These are phyloP conservation scores for Acleris laterana DNA, from an alignment of 2,888 invertebrate genomes.

Conservation along the genomic window DNA sequence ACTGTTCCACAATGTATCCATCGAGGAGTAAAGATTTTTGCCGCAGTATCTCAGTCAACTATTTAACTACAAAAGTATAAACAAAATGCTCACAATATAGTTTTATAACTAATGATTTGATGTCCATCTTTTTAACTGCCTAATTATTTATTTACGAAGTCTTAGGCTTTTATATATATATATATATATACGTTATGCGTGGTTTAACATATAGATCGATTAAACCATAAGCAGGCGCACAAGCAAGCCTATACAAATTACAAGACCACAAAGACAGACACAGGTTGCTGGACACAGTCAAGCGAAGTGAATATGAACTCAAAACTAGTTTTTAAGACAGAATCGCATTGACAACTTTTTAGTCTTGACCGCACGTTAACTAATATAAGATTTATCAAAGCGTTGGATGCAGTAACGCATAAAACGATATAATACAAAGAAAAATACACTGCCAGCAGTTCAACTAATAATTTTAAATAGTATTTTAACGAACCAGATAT, in stretches of 20 bases:
- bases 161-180: not conserved
- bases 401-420: conserved; percentile 6
- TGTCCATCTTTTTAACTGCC: not conserved
- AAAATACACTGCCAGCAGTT: conserved; percentile 27
- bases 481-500: not conserved
- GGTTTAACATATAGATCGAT: no score
- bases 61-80: conserved; percentile 15
- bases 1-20: no score
- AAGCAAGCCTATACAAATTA: no score
- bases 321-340: no score
- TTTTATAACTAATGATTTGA: not conserved
- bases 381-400: not conserved
- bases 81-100: conserved; percentile 29
- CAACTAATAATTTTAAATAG: not conserved
- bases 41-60: conserved; percentile 7
- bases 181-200: not conserved
- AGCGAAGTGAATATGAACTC: no score
- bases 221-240: no score
- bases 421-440: conserved; percentile 9
- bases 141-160: not conserved
- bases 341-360: no score
- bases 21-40: not conserved
- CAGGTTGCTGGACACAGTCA: no score
- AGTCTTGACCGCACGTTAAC: no score
- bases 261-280: no score